Evolutionary conservation across 2,797 vertebrate species (phyloP), one percentile per base, ranked within the genome.

Genomic region (Diglossa cyanea): DNA sequence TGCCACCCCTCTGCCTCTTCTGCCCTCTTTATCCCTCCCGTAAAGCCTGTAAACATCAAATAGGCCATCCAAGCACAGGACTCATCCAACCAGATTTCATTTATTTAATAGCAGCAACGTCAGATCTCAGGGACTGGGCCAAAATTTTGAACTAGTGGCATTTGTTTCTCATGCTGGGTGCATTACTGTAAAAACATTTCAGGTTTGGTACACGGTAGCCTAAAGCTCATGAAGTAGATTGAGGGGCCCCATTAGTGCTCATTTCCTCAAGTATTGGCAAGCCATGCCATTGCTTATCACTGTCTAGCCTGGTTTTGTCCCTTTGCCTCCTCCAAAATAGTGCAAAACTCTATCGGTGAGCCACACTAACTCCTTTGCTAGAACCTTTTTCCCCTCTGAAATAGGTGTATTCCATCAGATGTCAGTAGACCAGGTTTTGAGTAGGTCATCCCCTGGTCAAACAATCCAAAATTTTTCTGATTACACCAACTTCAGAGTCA

Each of bases 101-200:
- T 53, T 47, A 20, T 14, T 13, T 60, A 60, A 39, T 39, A 9
- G 14, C 39, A 53, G 6, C 16, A 39, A 45, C 25, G 8, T 53
- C 20, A 45, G 6, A 20, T 33, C 16, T 39, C 47, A 39, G 24
- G 19, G 16, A 30, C 13, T 33, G 30, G 19, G 24, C 13, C 33
- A 45, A 67, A 39, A 11, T 16, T 68, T 86, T 0, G 0, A 30
- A n/a, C 28, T 45, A 11, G 10, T 25, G 7, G 3, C 3, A 9
- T 25, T 61, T 47, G 13, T 30, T 76, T 58, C n/a, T 68, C 11
- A 9, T 17, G 6, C 7, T 33, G n/a, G 10, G 5, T 53, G 7
- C 16, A 33, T 53, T 76, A 20, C 28, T 17, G 4, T 10, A 53
- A n/a, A 39, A 45, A 25, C 1, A 39, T 30, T 61, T 33, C 39